Evolutionary conservation across 2,113 vertebrate species (phyloP).

Genomic region (Perccottus glenii): DNA sequence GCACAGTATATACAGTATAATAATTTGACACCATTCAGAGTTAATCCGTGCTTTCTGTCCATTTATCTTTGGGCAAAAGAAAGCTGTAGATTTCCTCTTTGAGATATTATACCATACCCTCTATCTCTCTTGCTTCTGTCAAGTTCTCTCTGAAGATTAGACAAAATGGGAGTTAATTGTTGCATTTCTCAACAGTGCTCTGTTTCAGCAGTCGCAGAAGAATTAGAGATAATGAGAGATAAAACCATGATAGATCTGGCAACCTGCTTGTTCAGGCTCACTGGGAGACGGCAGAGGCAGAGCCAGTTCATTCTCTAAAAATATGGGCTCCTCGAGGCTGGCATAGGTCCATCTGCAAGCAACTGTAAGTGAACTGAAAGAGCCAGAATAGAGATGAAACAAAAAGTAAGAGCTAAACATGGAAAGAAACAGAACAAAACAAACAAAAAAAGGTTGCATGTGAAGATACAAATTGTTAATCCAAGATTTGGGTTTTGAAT

Average conservation of each 20-base stretch:
- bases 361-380: conserved; percentile 25
- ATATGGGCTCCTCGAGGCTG: conserved; percentile 43
- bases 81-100: conserved; percentile 2
- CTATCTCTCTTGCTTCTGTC: conserved; percentile 33
- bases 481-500: not conserved
- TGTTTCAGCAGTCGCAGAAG: conserved; percentile 43
- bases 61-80: not conserved
- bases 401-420: not conserved
- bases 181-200: conserved; percentile 60
- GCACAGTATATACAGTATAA: no score
- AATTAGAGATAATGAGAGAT: conserved; percentile 64
- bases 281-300: conserved; percentile 44
- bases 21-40: not conserved
- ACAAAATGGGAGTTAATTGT: conserved; percentile 67
- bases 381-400: conserved; percentile 10
- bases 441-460: not conserved
- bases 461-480: not conserved
- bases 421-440: conserved; percentile 9
- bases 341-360: conserved; percentile 39
- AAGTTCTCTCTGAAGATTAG: conserved; percentile 56
- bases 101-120: conserved; percentile 32
- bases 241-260: conserved; percentile 64
- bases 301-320: conserved; percentile 38
- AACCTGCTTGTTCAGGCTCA: conserved; percentile 51
- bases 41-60: conserved; percentile 1